These are phyloP conservation scores for Elephantulus edwardii DNA, from an alignment of 2,113 vertebrate species.

Conservation along the genomic window DNA sequence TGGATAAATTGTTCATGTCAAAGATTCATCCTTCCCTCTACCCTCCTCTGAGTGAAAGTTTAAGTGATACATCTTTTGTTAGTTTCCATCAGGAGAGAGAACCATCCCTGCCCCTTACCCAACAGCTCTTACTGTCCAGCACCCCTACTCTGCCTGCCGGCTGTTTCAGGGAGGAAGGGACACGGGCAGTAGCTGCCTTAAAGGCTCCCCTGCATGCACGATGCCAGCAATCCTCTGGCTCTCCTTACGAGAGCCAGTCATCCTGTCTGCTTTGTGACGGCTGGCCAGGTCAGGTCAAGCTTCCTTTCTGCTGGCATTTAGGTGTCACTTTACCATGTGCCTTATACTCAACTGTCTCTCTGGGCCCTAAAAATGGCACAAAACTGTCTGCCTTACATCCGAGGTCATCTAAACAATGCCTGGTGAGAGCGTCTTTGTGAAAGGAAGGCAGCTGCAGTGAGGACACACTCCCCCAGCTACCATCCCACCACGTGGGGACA, in stretches of 20 bases:
- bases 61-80: no score
- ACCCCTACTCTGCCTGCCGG: no score
- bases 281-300: background rate
- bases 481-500: no score
- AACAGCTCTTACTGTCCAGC: background rate
- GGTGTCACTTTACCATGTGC: background rate
- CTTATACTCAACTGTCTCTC: background rate
- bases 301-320: background rate
- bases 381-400: background rate
- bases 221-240: background rate
- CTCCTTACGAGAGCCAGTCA: background rate
- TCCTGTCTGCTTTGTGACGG: background rate
- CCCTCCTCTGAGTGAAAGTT: no score
- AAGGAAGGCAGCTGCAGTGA: accelerated
- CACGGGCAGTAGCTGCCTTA: background rate
- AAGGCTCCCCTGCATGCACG: background rate
- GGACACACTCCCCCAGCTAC: background rate
- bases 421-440: background rate
- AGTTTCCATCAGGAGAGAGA: background rate
- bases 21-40: background rate
- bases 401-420: background rate
- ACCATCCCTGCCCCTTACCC: background rate
- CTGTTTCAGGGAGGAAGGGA: background rate
- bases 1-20: background rate
- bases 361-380: accelerated